Evolutionary conservation across 2,888 invertebrate genomes (phyloP), one percentile per base, ranked within the genome.

Genomic region (Aspidiotus destructor): DNA sequence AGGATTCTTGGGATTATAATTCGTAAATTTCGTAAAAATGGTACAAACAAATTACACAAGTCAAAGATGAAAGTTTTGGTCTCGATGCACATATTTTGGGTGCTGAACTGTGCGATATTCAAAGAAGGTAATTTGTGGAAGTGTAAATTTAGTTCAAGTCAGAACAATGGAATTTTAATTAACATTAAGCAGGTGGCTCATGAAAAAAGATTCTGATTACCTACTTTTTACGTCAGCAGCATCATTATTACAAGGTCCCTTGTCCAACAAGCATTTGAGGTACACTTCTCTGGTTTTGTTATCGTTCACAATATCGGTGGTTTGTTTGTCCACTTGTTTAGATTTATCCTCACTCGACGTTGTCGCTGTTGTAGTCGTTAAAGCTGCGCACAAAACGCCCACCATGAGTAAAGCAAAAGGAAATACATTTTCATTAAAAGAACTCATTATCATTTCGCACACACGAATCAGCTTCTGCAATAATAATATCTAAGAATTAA

Each of bases 271-370:
- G 53, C 72, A 72, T 13, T 69, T 69, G 7, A 71, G 54, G 62
- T 72, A 72, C n/a, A 69, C 70, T 41, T 81, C 80, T 2, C 81
- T 80, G 17, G 79, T 75, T 0, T 80, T 81, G 6, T 81, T 80
- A 73, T 80, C 80, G 71, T 75, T 79, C 10, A 81, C 71, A 28
- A 81, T 73, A 55, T 80, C 80, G 0, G 79, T 79, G 55, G 81
- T 79, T 2, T 81, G 77, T 71, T 81, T 80, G 9, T 71, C 52
- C 2, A 67, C 69, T 10, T 63, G 69, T 55, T 70, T 70, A 41
- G 69, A 63, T 15, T 61, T 60, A 8, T 70, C 68, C 64, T 71
- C 62, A 10, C 16, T 54, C 5, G 61, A 62, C 8, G 69, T 41
- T 11, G 69, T 28, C 7, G 69, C 41, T 11, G 62, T 16, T 8